Percentiles rank a stretch among this genome's conserved stretches.
These are phyloP conservation scores for Apis mellifera DNA, from an alignment of 1,140 invertebrate genomes.

Conservation along the genomic window Amel_HAv3.1 CM009931.2:3468501-3469000, in stretches of 20 bases:
- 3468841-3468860: background rate
- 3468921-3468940: too few species aligned
- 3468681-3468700: conserved; percentile 58
- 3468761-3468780: conserved; percentile 13
- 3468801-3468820: background rate
- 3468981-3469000: too few species aligned
- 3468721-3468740: conserved; percentile 38
- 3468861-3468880: conserved; percentile 16
- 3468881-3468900: too few species aligned
- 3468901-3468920: too few species aligned
- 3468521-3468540: background rate
- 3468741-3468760: conserved; percentile 35
- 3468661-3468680: conserved; percentile 70
- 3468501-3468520: background rate
- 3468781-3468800: conserved; percentile 6
- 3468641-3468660: conserved; percentile 66
- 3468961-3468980: too few species aligned
- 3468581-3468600: too few species aligned
- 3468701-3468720: conserved; percentile 45
- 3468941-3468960: too few species aligned
- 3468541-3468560: conserved; percentile 16
- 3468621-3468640: conserved; percentile 41
- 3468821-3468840: conserved; percentile 22
- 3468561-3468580: conserved; percentile 2
- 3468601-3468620: conserved; percentile 33